Percentiles rank a stretch among this genome's conserved stretches.
These are phyloP conservation scores for Dermatophagoides farinae DNA, from an alignment of 1,140 invertebrate species.

Conservation along the genomic window DNA sequence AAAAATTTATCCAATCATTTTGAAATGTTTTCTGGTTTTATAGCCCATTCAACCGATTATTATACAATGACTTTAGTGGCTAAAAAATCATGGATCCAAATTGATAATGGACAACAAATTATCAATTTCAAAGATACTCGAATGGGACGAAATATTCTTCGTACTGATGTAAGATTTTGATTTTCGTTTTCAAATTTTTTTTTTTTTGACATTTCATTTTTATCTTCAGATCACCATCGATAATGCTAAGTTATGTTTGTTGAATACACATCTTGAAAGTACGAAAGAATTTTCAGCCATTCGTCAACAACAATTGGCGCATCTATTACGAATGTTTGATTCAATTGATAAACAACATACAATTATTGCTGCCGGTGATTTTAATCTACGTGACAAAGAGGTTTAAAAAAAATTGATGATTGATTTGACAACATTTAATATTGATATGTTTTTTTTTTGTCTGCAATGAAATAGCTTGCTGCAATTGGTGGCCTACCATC, in stretches of 20 bases:
- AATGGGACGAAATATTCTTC: slow-evolving; percentile 34
- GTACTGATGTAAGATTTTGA: slow-evolving; percentile 27
- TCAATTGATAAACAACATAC: slow-evolving; percentile 23
- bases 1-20: slow-evolving; percentile 11
- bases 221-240: slow-evolving; percentile 13
- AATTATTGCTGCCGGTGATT: slow-evolving; percentile 37
- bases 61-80: slow-evolving; percentile 32
- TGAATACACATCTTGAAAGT: slow-evolving; percentile 40
- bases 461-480: slow-evolving; percentile 23
- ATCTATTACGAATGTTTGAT: slow-evolving; percentile 26
- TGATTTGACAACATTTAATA: neutral
- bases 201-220: neutral
- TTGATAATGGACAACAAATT: slow-evolving; percentile 25
- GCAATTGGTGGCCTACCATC: slow-evolving; percentile 28
- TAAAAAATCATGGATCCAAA: slow-evolving; percentile 25
- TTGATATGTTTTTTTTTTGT: neutral
- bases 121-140: slow-evolving; percentile 27
- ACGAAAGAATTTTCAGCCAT: slow-evolving; percentile 29
- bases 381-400: slow-evolving; percentile 39
- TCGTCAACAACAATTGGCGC: slow-evolving; percentile 30
- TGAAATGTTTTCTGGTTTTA: slow-evolving; percentile 9
- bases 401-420: slow-evolving; percentile 21
- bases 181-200: neutral
- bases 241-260: slow-evolving; percentile 25
- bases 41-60: slow-evolving; percentile 23